Conservation (phyloP, 1,140 invertebrate species). For the Euwallacea similis region DNA sequence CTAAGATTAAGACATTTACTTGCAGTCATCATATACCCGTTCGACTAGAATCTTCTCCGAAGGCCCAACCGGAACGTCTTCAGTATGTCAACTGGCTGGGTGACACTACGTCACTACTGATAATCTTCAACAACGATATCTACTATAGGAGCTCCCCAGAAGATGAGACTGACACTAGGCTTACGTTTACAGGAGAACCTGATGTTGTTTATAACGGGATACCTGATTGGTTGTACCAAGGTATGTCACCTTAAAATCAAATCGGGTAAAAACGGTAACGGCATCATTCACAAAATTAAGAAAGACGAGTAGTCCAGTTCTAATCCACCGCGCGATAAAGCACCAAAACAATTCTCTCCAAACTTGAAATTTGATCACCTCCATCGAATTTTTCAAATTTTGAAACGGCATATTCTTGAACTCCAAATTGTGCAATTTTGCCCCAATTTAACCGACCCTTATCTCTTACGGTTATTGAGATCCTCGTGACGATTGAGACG, state of each 20-base stretch:
- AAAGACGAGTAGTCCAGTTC: too few species aligned
- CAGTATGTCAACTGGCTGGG: conserved; percentile 80
- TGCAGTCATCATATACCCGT: conserved; percentile 79
- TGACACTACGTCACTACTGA: conserved; percentile 68
- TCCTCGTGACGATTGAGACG: too few species aligned
- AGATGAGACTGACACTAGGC: conserved; percentile 62
- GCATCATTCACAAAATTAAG: too few species aligned
- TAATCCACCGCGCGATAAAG: too few species aligned
- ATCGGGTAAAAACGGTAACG: not conserved
- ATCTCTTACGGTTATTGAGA: too few species aligned
- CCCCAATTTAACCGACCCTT: too few species aligned
- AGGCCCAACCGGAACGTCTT: conserved; percentile 69
- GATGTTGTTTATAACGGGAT: conserved; percentile 86
- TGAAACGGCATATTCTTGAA: too few species aligned
- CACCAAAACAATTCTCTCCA: too few species aligned
- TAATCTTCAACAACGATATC: conserved; percentile 84
- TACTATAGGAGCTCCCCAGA: conserved; percentile 74
- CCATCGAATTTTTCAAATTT: too few species aligned
- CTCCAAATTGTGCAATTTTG: too few species aligned
- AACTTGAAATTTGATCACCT: too few species aligned
- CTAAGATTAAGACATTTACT: conserved; percentile 25
- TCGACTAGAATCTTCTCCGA: conserved; percentile 64
- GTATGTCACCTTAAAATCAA: too few species aligned
- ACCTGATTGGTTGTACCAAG: conserved; percentile 93
- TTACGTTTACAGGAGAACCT: conserved; percentile 75